phyloP scores from a whole-genome alignment of 92 coral and sea anemone species.

The Anthopleura xanthogrammica region DNA sequence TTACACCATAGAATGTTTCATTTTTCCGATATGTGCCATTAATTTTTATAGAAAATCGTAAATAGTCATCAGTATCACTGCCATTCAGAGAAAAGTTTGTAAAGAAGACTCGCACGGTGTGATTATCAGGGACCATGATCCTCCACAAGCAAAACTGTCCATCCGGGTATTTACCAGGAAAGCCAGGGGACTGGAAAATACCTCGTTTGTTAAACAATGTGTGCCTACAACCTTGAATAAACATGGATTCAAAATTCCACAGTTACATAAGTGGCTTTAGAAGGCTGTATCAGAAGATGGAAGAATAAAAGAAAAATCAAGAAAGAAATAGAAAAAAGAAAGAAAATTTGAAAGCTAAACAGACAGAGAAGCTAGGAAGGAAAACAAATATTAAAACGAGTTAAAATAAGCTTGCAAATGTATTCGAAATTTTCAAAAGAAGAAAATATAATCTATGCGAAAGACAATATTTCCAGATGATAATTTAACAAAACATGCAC shows the following conservation, averaged over 20 bases:
- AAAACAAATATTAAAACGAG: no score
- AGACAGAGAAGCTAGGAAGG: no score
- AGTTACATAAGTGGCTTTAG: no score
- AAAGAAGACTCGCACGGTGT: conserved; percentile 31
- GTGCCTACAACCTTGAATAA: conserved; percentile 48
- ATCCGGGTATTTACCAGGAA: conserved; percentile 49
- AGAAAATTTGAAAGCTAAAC: background rate
- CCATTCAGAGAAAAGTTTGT: conserved; percentile 25
- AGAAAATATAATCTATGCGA: no score
- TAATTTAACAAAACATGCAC: no score
- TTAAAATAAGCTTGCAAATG: no score
- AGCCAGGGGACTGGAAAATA: conserved; percentile 60
- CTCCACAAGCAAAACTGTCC: conserved; percentile 76
- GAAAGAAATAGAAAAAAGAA: no score
- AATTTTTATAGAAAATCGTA: background rate
- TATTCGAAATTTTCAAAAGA: no score
- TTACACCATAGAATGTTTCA: background rate
- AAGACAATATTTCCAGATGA: no score
- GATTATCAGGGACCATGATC: conserved; percentile 28
- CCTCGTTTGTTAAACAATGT: conserved; percentile 32
- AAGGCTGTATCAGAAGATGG: no score
- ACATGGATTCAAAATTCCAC: no score
- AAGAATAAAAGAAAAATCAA: background rate
- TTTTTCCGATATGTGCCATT: background rate
- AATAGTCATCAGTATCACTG: background rate